Percentiles rank a stretch among this genome's conserved stretches.
Conservation (phyloP, 2,113 vertebrate species). For the Melanerpes formicivorus region DNA sequence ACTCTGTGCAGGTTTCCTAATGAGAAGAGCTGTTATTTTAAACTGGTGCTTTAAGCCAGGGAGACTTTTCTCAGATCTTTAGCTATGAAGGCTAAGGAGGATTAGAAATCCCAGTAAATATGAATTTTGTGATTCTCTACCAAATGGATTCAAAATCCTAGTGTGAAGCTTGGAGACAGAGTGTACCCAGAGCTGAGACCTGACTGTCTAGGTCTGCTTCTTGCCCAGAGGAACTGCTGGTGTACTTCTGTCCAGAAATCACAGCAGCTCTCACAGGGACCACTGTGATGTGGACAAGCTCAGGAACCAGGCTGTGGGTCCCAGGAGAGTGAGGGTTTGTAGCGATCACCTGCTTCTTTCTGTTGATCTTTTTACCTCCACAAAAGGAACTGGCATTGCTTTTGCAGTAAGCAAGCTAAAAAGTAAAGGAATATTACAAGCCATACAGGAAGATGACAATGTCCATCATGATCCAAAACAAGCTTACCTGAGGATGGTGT, state of each 20-base stretch:
- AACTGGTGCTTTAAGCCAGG: neutral
- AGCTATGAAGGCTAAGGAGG: neutral
- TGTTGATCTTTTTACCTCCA: neutral
- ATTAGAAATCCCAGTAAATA: neutral
- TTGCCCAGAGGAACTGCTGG: neutral
- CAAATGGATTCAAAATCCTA: neutral
- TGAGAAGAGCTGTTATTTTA: neutral
- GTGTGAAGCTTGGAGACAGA: neutral
- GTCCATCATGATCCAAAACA: neutral
- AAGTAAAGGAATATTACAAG: neutral
- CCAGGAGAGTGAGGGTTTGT: neutral
- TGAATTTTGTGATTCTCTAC: neutral
- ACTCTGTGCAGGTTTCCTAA: neutral
- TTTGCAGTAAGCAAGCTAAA: neutral
- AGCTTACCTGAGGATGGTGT: neutral
- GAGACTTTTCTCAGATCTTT: neutral
- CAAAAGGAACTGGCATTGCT: neutral
- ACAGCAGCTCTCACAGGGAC: neutral
- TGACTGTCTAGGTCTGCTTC: neutral
- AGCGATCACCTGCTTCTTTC: neutral
- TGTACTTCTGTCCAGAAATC: neutral
- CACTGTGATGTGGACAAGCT: accelerated
- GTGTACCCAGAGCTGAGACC: neutral
- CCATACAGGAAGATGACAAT: neutral
- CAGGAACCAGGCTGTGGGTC: neutral